Evolutionary conservation across 1,140 invertebrate genomes (phyloP).

Genomic region (Drosophila pseudoobscura): DNA sequence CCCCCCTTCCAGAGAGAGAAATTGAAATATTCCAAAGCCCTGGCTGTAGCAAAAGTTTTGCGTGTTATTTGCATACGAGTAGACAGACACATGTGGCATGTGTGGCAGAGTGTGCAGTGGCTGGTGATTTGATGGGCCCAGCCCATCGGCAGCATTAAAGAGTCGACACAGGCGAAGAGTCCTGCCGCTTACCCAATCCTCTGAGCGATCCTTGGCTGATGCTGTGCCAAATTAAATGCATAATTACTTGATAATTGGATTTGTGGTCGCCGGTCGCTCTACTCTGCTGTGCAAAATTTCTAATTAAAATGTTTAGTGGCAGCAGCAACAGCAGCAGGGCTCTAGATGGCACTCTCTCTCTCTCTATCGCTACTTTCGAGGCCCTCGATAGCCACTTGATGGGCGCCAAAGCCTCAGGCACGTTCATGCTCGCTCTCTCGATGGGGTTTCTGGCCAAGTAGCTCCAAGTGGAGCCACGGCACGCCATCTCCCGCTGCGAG

Average conservation of each 20-base stretch:
- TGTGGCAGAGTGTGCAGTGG: slow-evolving; percentile 5
- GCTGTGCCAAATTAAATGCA: slow-evolving; percentile 74
- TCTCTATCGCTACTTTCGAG: slow-evolving; percentile 22
- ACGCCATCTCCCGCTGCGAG: slow-evolving; percentile 25
- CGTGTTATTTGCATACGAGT: slow-evolving; percentile 26
- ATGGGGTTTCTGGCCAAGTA: slow-evolving; percentile 48
- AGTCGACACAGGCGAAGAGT: slow-evolving; percentile 32
- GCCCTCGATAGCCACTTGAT: slow-evolving; percentile 57
- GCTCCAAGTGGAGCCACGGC: slow-evolving; percentile 10
- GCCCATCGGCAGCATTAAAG: slow-evolving; percentile 45
- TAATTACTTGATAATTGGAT: slow-evolving; percentile 81
- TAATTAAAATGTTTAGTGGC: slow-evolving; percentile 79
- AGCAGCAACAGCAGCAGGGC: slow-evolving; percentile 3
- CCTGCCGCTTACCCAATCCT: slow-evolving; percentile 1
- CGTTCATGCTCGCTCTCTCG: slow-evolving; percentile 27
- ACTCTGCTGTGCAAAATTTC: slow-evolving; percentile 62
- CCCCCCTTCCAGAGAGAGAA: slow-evolving; percentile 44
- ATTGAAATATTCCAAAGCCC: slow-evolving; percentile 58
- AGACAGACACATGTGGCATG: slow-evolving; percentile 10
- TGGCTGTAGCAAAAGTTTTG: slow-evolving; percentile 40
- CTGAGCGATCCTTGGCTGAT: too few species aligned
- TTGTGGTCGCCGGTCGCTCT: slow-evolving; percentile 62
- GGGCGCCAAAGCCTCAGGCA: slow-evolving; percentile 47
- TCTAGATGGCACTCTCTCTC: slow-evolving; percentile 18
- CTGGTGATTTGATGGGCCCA: slow-evolving; percentile 45